A percentile compares a stretch with the other conserved stretches of the same genome.
Conservation (phyloP, 2,797 vertebrate species). For the Heteromormyrus szaboi region DNA sequence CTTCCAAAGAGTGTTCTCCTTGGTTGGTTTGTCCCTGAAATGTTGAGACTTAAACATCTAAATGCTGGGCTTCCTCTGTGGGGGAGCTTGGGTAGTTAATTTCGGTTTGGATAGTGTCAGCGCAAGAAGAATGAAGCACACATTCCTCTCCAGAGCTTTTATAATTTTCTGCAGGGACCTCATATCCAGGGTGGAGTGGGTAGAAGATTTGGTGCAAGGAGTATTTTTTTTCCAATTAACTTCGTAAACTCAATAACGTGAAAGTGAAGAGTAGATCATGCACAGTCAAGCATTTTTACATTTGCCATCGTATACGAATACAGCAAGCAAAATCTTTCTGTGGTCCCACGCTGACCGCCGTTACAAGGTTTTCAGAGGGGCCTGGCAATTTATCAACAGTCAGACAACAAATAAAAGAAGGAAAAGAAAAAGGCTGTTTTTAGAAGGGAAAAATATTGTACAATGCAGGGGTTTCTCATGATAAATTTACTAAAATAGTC, state of each 20-base stretch:
- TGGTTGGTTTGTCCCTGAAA: neutral
- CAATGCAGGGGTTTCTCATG: neutral
- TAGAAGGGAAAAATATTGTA: neutral
- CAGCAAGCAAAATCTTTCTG: neutral
- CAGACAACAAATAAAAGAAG: neutral
- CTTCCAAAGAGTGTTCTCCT: neutral
- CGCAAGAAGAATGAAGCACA: neutral
- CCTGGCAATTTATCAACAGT: constrained; percentile 1
- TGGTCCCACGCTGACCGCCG: neutral
- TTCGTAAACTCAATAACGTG: constrained; percentile 15
- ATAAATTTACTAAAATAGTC: neutral
- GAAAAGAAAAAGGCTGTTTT: neutral
- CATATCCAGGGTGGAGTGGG: constrained; percentile 10
- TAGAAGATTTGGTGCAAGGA: constrained; percentile 8
- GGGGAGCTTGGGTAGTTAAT: neutral
- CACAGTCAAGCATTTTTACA: constrained; percentile 16
- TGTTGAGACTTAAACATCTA: neutral
- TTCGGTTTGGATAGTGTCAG: constrained; percentile 10
- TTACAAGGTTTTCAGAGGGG: neutral
- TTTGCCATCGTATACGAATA: neutral
- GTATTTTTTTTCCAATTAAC: constrained; percentile 11
- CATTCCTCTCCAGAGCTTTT: neutral
- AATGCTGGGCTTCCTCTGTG: neutral
- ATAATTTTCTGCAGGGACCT: constrained; percentile 7
- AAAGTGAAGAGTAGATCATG: constrained; percentile 11